Evolutionary conservation across 2,113 vertebrate genomes (phyloP).

Genomic region (Proteles cristata): DNA sequence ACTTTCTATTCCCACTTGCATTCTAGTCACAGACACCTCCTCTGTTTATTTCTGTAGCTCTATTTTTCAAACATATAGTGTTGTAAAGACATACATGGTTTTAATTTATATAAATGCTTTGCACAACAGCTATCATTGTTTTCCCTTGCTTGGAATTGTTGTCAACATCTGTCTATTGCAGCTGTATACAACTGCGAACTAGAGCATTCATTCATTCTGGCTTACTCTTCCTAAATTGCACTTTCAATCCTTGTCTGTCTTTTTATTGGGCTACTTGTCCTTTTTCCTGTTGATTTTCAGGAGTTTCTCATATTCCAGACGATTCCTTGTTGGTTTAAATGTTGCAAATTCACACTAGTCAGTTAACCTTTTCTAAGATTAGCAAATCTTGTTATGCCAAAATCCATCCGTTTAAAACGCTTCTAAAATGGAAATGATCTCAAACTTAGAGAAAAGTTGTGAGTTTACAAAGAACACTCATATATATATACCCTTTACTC

Average conservation of each 20-base stretch:
- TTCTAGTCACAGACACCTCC: not conserved
- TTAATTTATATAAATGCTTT: not conserved
- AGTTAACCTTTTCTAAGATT: constrained; percentile 16
- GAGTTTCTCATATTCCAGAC: constrained; percentile 19
- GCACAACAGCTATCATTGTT: not conserved
- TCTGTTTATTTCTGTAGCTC: not conserved
- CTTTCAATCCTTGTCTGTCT: not conserved
- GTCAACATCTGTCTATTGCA: not conserved
- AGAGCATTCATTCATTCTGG: not conserved
- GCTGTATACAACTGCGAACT: not conserved
- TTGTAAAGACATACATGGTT: not conserved
- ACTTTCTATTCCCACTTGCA: not conserved
- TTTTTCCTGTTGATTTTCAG: not conserved
- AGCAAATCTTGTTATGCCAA: constrained; percentile 1
- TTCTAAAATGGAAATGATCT: not conserved
- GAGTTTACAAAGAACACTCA: not conserved
- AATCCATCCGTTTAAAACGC: not conserved
- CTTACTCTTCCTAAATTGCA: not conserved
- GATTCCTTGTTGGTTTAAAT: constrained; percentile 7
- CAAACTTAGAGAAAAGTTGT: not conserved
- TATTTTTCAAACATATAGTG: not conserved
- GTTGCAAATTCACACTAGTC: not conserved
- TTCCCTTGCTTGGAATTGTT: not conserved
- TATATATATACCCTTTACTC: not conserved
- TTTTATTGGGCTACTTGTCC: not conserved